Conservation (phyloP, 1,140 invertebrate species). For the Bombus haemorrhoidalis region DNA sequence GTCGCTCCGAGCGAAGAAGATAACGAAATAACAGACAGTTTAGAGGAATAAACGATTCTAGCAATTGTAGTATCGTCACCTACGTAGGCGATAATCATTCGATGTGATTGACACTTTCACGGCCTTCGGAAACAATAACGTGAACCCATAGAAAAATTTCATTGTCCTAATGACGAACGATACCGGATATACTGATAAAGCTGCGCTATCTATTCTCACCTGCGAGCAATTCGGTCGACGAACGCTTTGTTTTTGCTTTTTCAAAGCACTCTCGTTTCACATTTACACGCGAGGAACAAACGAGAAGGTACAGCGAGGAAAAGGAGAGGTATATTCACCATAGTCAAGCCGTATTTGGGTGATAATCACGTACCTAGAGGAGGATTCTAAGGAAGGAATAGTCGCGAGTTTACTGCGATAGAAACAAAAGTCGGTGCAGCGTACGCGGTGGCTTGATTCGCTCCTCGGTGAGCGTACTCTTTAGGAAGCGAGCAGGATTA, state of each 20-base stretch:
- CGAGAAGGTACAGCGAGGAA: neutral
- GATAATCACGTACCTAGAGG: neutral
- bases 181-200: neutral
- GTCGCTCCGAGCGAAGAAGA: neutral
- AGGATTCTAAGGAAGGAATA: neutral
- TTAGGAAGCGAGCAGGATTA: slow-evolving; percentile 38
- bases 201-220: neutral
- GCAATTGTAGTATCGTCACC: neutral
- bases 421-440: neutral
- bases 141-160: neutral
- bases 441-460: neutral
- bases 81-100: slow-evolving; percentile 41
- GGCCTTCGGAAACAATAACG: neutral
- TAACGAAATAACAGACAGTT: slow-evolving; percentile 27
- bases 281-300: neutral
- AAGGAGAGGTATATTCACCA: neutral
- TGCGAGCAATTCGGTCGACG: neutral
- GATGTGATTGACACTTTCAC: slow-evolving; percentile 41
- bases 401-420: neutral
- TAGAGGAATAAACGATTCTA: slow-evolving; percentile 13
- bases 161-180: slow-evolving; percentile 5
- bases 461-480: neutral
- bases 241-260: neutral
- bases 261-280: neutral
- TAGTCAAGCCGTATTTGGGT: slow-evolving; percentile 14